Evolutionary conservation across 2,888 invertebrate species (phyloP).

Genomic region (Strigamia crassipes): DNA sequence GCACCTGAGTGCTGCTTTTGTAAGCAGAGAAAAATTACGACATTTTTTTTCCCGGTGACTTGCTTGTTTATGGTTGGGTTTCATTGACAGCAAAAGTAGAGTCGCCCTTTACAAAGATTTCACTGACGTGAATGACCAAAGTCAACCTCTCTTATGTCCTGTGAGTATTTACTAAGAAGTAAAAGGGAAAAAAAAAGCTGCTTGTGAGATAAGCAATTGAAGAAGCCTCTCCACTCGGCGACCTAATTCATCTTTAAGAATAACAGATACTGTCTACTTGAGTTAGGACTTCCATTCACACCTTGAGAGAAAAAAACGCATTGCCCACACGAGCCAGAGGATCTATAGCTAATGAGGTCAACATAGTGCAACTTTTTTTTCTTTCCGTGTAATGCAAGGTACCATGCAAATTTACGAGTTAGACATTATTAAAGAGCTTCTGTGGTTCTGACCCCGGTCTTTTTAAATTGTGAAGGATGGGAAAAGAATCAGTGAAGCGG

Average conservation of each 20-base stretch:
- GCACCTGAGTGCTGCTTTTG: slow-evolving; percentile 14
- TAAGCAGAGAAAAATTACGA: slow-evolving; percentile 37
- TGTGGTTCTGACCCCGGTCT: slow-evolving; percentile 31
- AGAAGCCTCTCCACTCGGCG: slow-evolving; percentile 20
- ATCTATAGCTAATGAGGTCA: slow-evolving; percentile 45
- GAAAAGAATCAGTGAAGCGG: slow-evolving; percentile 28
- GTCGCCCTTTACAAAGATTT: slow-evolving; percentile 31
- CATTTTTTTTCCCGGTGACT: background rate
- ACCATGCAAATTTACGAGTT: slow-evolving; percentile 44
- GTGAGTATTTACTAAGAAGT: slow-evolving; percentile 19
- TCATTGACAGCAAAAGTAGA: slow-evolving; percentile 27
- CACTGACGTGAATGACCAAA: slow-evolving; percentile 41
- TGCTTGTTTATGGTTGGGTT: slow-evolving; percentile 33
- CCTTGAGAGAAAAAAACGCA: slow-evolving; percentile 1
- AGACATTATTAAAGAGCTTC: slow-evolving; percentile 37
- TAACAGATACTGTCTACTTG: slow-evolving; percentile 30
- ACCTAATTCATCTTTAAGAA: slow-evolving; percentile 38
- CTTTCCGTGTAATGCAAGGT: slow-evolving; percentile 12
- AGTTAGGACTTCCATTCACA: slow-evolving; percentile 32
- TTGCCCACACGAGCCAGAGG: slow-evolving; percentile 46
- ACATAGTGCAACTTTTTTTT: slow-evolving; percentile 38
- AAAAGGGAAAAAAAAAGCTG: slow-evolving; percentile 17
- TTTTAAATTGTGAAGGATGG: slow-evolving; percentile 36
- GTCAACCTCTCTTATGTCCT: slow-evolving; percentile 29
- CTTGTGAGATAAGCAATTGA: slow-evolving; percentile 33